phyloP scores from a whole-genome alignment of 2,888 invertebrate genomes.

The Noctua janthina region DNA sequence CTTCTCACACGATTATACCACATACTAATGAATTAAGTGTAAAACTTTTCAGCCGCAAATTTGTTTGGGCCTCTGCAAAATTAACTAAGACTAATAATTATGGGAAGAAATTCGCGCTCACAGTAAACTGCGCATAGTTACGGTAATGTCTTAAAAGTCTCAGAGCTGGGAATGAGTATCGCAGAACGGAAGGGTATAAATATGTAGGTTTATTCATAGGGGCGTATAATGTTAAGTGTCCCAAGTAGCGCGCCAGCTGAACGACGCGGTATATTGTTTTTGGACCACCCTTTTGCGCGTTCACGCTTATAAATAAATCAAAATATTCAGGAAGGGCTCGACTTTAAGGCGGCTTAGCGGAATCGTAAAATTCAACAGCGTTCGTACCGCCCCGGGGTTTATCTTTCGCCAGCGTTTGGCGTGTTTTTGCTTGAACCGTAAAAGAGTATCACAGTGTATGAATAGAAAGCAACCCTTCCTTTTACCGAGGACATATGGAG shows the following conservation, averaged over 20 bases:
- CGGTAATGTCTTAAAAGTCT: constrained; percentile 58
- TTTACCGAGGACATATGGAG: constrained; percentile 85
- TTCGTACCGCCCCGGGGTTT: constrained; percentile 86
- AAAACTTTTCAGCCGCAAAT: constrained; percentile 83
- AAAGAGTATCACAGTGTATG: constrained; percentile 88
- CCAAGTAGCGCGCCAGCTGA: constrained; percentile 78
- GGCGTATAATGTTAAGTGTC: constrained; percentile 82
- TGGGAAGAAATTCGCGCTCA: constrained; percentile 57
- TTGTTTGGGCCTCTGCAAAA: constrained; percentile 79
- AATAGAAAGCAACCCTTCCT: constrained; percentile 87
- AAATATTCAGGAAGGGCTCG: constrained; percentile 90
- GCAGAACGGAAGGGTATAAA: constrained; percentile 65
- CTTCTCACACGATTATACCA: constrained; percentile 86
- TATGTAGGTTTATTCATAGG: constrained; percentile 76
- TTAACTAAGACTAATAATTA: constrained; percentile 76
- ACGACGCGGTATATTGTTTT: constrained; percentile 87
- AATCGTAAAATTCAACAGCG: constrained; percentile 90
- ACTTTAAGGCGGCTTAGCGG: constrained; percentile 90
- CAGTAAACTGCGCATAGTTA: constrained; percentile 55
- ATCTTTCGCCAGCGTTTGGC: constrained; percentile 86
- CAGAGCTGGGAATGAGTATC: constrained; percentile 61
- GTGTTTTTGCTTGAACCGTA: constrained; percentile 89
- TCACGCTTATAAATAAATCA: constrained; percentile 90
- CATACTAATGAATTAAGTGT: constrained; percentile 87
- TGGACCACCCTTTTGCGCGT: constrained; percentile 88